Conservation (phyloP, 2,797 vertebrate species). For the Enteromius argenteus region DNA sequence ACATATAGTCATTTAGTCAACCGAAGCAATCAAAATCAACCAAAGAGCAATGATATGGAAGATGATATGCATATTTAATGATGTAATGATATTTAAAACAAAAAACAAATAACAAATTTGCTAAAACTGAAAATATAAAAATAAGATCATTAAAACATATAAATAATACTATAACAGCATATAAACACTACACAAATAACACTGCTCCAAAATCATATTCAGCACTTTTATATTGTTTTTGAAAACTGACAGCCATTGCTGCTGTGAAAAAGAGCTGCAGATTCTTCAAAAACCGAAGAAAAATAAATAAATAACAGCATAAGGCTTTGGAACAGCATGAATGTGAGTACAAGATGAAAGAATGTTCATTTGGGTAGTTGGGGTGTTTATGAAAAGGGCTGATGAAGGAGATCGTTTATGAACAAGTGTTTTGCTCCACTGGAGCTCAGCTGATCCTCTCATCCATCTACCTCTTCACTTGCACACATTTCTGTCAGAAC, state of each 20-base stretch:
- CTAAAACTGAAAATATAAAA: not conserved
- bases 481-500: constrained; percentile 65
- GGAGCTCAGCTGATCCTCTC: constrained; percentile 65
- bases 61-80: too few relatives aligned
- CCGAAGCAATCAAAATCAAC: too few relatives aligned
- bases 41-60: too few relatives aligned
- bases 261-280: not conserved
- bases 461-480: constrained; percentile 64
- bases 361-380: not conserved
- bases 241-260: not conserved
- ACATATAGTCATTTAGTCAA: too few relatives aligned
- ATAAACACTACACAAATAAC: not conserved
- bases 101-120: not conserved
- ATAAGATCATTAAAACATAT: not conserved
- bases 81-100: not conserved
- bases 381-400: not conserved
- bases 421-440: constrained; percentile 65
- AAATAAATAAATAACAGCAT: not conserved
- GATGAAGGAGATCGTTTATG: constrained; percentile 54
- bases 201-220: not conserved
- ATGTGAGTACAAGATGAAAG: not conserved
- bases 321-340: not conserved
- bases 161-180: not conserved
- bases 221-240: too few relatives aligned
- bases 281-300: not conserved